A percentile compares a stretch with the other conserved stretches of the same genome.
Conservation (phyloP, 2,113 vertebrate species). For the Gavialis gangeticus region DNA sequence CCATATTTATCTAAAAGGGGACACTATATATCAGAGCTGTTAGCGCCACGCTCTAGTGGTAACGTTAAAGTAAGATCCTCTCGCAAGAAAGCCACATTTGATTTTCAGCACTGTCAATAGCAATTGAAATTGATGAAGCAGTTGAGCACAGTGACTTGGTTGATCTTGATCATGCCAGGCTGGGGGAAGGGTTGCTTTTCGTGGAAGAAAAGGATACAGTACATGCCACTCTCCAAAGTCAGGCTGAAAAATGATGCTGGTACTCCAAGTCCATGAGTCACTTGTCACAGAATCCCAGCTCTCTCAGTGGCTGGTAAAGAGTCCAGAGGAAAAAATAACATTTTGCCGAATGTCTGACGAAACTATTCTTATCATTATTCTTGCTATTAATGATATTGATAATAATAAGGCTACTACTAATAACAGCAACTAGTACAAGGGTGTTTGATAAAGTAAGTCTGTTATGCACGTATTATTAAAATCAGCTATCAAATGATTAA, state of each 20-base stretch:
- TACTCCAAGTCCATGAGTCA: background rate
- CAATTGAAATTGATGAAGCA: background rate
- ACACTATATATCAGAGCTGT: background rate
- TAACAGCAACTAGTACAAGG: constrained; percentile 40
- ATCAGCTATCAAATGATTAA: background rate
- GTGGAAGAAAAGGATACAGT: constrained; percentile 20
- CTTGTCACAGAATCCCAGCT: background rate
- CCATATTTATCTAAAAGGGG: background rate
- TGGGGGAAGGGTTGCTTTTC: constrained; percentile 22
- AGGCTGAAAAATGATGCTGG: constrained; percentile 56
- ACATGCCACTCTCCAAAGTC: background rate
- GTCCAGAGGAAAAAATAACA: background rate
- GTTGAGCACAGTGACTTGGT: background rate
- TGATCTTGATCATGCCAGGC: background rate
- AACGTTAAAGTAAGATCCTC: background rate
- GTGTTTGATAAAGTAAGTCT: constrained; percentile 37
- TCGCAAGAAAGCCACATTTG: background rate
- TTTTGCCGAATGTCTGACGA: background rate
- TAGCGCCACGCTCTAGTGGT: background rate
- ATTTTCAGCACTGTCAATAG: background rate
- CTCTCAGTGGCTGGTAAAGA: background rate
- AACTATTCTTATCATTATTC: background rate
- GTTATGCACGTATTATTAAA: background rate
- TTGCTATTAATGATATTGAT: background rate
- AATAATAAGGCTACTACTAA: background rate